phyloP scores from a whole-genome alignment of 2,113 vertebrate genomes.

The Clarias gariepinus region DNA sequence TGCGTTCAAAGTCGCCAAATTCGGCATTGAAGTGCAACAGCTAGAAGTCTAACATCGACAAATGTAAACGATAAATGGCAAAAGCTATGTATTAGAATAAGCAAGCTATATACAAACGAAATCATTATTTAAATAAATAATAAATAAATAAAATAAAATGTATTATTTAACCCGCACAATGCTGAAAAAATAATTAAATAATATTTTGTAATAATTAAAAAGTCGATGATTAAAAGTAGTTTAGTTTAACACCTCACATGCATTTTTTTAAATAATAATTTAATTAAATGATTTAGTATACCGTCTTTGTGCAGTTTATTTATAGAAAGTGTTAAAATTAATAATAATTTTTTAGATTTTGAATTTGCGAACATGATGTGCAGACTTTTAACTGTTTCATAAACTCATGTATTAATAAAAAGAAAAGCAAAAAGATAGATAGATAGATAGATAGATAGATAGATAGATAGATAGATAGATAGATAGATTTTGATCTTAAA shows the following conservation, averaged over 20 bases:
- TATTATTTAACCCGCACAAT: neutral
- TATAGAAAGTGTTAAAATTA: neutral
- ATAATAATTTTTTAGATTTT: neutral
- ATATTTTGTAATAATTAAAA: neutral
- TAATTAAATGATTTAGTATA: neutral
- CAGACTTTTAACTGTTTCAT: neutral
- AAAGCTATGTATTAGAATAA: neutral
- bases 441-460: constrained; percentile 7
- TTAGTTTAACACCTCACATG: neutral
- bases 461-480: constrained; percentile 4
- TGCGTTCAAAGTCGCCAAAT: neutral
- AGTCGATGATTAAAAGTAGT: neutral
- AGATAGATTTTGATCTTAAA: neutral
- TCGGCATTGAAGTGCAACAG: neutral
- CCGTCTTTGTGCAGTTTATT: neutral
- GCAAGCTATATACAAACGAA: neutral
- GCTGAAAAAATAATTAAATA: neutral
- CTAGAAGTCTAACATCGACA: neutral
- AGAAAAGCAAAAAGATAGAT: neutral
- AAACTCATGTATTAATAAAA: neutral
- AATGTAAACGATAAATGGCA: neutral
- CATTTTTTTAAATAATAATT: neutral
- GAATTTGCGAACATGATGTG: too few species aligned
- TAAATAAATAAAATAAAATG: neutral
- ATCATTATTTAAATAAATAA: neutral